Percentiles rank a stretch among this genome's conserved stretches.
Evolutionary conservation across 1,140 invertebrate species (phyloP).

Genomic region (Dendroctonus valens): DNA sequence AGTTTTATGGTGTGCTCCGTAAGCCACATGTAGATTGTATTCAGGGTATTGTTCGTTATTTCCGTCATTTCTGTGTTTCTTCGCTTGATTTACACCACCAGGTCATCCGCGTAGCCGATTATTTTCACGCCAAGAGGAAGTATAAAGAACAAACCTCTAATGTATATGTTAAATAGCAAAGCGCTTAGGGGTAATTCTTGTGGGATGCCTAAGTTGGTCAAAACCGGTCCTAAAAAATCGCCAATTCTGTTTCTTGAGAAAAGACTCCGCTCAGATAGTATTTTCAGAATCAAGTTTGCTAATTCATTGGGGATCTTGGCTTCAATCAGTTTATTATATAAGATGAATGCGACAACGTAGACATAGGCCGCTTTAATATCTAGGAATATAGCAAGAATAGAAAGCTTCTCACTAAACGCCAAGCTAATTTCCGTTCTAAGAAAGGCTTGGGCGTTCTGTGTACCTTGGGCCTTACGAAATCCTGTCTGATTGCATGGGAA

Average conservation of each 20-base stretch:
- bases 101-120: slow-evolving; percentile 31
- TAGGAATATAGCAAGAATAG: slow-evolving; percentile 16
- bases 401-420: slow-evolving; percentile 11
- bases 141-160: slow-evolving; percentile 5
- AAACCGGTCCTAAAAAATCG: slow-evolving; percentile 1
- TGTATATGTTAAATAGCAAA: slow-evolving; percentile 30
- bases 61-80: neutral
- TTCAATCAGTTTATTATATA: slow-evolving; percentile 14
- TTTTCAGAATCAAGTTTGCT: slow-evolving; percentile 12
- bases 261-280: neutral
- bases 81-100: slow-evolving; percentile 13
- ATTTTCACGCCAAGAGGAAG: neutral
- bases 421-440: neutral
- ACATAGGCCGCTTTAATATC: slow-evolving; percentile 25
- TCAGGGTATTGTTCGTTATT: slow-evolving; percentile 5
- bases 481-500: slow-evolving; percentile 1
- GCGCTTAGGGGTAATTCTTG: slow-evolving; percentile 29
- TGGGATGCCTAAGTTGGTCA: slow-evolving; percentile 7
- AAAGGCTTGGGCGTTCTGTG: slow-evolving; percentile 1
- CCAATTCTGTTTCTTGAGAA: slow-evolving; percentile 12
- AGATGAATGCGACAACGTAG: slow-evolving; percentile 2
- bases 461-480: slow-evolving; percentile 17
- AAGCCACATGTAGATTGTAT: slow-evolving; percentile 12
- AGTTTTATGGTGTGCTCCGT: slow-evolving; percentile 2
- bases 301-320: slow-evolving; percentile 3